Evolutionary conservation across 2,113 vertebrate genomes (phyloP).

Genomic region (Cygnus buccinator): DNA sequence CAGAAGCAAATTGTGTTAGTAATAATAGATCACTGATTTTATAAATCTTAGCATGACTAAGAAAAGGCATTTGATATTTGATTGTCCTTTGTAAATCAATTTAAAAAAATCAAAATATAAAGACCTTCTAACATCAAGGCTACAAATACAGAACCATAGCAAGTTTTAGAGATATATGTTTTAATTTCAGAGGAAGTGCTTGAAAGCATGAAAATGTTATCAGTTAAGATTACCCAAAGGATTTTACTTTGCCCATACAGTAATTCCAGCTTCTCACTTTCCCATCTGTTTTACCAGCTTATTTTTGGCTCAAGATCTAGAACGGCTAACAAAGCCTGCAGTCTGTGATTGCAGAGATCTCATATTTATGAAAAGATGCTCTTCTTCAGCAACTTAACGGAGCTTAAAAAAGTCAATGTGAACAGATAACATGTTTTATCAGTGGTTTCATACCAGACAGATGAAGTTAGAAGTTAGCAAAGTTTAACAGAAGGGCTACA

Average conservation of each 20-base stretch:
- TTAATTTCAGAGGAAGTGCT: not conserved
- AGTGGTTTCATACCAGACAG: slow-evolving; percentile 22
- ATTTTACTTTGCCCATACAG: slow-evolving; percentile 7
- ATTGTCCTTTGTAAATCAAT: not conserved
- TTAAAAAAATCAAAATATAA: not conserved
- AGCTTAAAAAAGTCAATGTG: not conserved
- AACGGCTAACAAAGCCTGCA: slow-evolving; percentile 48
- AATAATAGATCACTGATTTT: not conserved
- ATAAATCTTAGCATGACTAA: not conserved
- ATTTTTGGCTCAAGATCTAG: slow-evolving; percentile 56
- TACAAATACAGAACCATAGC: not conserved
- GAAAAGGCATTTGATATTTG: not conserved
- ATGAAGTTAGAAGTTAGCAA: slow-evolving; percentile 45
- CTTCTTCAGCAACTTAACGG: not conserved
- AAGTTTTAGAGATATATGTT: not conserved
- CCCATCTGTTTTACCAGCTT: slow-evolving; percentile 53
- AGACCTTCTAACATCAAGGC: not conserved
- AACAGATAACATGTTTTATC: not conserved
- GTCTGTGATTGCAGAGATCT: not conserved
- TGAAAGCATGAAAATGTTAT: not conserved
- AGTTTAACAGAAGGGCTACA: slow-evolving; percentile 32
- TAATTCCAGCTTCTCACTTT: slow-evolving; percentile 50
- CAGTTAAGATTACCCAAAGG: not conserved
- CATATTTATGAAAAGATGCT: slow-evolving; percentile 14
- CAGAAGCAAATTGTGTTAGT: not conserved